Evolutionary conservation across 1,140 invertebrate species (phyloP).

Genomic region (Ephestia elutella): DNA sequence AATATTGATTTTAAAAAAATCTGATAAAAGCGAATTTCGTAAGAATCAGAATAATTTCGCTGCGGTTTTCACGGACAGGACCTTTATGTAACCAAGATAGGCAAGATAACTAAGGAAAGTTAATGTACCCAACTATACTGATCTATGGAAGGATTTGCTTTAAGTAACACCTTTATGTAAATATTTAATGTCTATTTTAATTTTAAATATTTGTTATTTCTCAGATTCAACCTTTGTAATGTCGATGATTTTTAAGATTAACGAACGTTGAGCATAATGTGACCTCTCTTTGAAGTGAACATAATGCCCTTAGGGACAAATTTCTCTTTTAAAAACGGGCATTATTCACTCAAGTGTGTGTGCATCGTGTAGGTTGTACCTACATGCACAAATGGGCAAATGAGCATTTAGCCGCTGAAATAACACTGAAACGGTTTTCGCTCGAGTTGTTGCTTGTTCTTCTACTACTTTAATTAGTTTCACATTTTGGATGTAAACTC

Average conservation of each 20-base stretch:
- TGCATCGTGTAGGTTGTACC: conserved; percentile 14
- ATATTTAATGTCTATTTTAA: no score
- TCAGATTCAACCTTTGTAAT: not conserved
- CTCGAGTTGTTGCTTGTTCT: conserved; percentile 13
- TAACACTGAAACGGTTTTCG: conserved; percentile 21
- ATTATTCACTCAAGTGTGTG: conserved; percentile 31
- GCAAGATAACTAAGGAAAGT: no score
- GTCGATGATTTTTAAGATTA: not conserved
- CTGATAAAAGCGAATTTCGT: no score
- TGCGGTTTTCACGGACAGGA: no score
- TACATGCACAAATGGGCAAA: conserved; percentile 14
- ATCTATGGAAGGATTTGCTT: no score
- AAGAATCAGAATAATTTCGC: no score
- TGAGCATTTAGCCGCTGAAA: conserved; percentile 19
- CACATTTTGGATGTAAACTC: no score
- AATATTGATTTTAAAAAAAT: no score
- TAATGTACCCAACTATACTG: no score
- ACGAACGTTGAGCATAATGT: conserved; percentile 19
- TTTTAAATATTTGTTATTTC: no score
- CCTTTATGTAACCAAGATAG: no score
- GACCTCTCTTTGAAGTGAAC: conserved; percentile 29
- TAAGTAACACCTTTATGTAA: no score
- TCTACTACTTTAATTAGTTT: not conserved
- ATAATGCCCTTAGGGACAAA: conserved; percentile 23
- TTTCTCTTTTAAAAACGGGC: conserved; percentile 28